Conservation (phyloP, 2,113 vertebrate genomes). For the Catharus fuscescens region DNA sequence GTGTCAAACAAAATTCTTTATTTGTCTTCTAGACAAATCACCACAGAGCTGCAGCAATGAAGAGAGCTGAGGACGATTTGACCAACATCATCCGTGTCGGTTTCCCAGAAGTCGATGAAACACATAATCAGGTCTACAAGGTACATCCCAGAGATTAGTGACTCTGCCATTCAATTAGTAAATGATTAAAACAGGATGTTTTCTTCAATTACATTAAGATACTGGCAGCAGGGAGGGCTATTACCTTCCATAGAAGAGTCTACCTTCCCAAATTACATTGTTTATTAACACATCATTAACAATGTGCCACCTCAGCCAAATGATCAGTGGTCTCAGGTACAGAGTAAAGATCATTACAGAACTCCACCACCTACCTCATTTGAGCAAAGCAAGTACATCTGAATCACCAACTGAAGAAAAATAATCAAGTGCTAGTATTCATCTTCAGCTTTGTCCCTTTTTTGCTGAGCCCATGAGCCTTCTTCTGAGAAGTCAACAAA, state of each 20-base stretch:
- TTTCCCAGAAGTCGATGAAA: constrained; percentile 12
- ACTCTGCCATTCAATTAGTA: constrained; percentile 6
- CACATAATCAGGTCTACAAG: neutral
- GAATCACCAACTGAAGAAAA: neutral
- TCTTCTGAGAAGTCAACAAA: constrained; percentile 7
- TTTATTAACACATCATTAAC: constrained; percentile 33
- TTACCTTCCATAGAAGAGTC: neutral
- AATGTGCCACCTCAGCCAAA: constrained; percentile 4
- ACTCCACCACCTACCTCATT: neutral
- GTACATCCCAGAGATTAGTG: constrained; percentile 6
- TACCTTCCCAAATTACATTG: constrained; percentile 37
- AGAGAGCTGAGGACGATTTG: neutral
- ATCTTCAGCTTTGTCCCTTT: neutral
- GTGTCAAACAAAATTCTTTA: neutral
- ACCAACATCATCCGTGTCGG: neutral
- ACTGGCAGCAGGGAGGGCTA: neutral
- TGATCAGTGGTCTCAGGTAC: neutral
- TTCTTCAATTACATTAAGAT: constrained; percentile 6
- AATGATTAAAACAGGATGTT: constrained; percentile 41
- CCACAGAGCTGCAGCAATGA: neutral
- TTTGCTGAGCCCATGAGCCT: neutral
- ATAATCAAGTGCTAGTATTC: constrained; percentile 17
- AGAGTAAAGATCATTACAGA: neutral
- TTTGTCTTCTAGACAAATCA: constrained; percentile 52
- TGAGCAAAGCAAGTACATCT: neutral